These are phyloP conservation scores for Noctilio leporinus DNA, from an alignment of 2,113 vertebrate species.

Conservation along the genomic window DNA sequence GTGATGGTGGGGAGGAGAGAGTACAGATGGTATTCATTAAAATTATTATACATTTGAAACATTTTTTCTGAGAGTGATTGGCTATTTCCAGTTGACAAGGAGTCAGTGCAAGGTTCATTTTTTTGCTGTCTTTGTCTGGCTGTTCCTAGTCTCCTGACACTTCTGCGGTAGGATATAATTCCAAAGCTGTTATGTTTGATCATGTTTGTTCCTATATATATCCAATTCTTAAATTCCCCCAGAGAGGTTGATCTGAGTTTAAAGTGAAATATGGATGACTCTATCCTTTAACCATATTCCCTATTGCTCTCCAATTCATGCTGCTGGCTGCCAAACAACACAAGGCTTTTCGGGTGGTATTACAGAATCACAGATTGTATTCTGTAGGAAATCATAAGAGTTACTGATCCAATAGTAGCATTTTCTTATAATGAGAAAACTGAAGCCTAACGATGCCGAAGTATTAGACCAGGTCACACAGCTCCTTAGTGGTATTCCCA, in stretches of 20 bases:
- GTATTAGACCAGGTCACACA: background rate
- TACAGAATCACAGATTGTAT: background rate
- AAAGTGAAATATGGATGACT: slow-evolving; percentile 51
- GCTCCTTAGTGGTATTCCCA: background rate
- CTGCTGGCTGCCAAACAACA: background rate
- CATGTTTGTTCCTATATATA: slow-evolving; percentile 46
- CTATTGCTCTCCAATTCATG: slow-evolving; percentile 19
- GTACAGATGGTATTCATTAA: slow-evolving; percentile 34
- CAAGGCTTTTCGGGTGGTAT: background rate
- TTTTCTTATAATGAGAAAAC: background rate
- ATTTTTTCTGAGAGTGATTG: slow-evolving; percentile 65
- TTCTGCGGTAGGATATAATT: slow-evolving; percentile 71
- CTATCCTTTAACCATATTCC: background rate
- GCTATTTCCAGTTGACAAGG: slow-evolving; percentile 67
- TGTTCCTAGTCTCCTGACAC: slow-evolving; percentile 47
- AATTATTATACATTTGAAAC: slow-evolving; percentile 63
- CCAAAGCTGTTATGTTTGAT: slow-evolving; percentile 52
- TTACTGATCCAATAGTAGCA: background rate
- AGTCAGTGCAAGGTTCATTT: slow-evolving; percentile 59
- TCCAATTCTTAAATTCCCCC: slow-evolving; percentile 46
- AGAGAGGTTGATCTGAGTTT: slow-evolving; percentile 30
- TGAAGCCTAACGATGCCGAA: background rate
- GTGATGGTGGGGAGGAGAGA: slow-evolving; percentile 2
- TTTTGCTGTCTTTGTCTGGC: slow-evolving; percentile 57
- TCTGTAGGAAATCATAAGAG: background rate